These are phyloP conservation scores for Rhingia campestris DNA, from an alignment of 2,888 invertebrate species.

Conservation along the genomic window DNA sequence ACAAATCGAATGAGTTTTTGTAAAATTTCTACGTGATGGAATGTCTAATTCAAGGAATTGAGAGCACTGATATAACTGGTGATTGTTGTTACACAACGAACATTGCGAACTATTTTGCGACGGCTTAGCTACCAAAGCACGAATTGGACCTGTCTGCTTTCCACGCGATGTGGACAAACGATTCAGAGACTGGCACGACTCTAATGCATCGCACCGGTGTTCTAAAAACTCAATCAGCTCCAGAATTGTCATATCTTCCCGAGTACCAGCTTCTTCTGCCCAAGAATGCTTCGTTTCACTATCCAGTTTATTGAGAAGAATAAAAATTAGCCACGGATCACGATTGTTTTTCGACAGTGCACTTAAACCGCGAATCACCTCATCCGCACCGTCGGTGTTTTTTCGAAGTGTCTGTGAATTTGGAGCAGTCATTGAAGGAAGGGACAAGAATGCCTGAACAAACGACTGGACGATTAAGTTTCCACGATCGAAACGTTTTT, in stretches of 20 bases:
- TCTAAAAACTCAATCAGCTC: constrained; percentile 14
- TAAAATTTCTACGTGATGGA: constrained; percentile 5
- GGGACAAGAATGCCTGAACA: too few species aligned
- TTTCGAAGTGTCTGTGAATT: too few species aligned
- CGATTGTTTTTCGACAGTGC: not conserved
- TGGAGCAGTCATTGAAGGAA: too few species aligned
- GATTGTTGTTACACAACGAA: constrained; percentile 3
- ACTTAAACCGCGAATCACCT: not conserved
- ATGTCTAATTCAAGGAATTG: constrained; percentile 20
- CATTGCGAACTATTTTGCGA: not conserved
- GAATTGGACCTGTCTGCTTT: constrained; percentile 13
- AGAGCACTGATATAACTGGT: constrained; percentile 7
- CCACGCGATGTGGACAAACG: not conserved
- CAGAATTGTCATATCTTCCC: not conserved
- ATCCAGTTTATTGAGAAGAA: not conserved
- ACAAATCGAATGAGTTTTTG: not conserved
- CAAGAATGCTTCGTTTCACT: not conserved
- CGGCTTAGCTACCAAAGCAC: constrained; percentile 5
- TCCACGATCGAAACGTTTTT: not conserved
- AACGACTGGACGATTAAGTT: not conserved
- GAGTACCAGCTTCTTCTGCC: constrained; percentile 14
- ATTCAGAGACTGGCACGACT: constrained; percentile 12
- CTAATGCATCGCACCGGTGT: constrained; percentile 4
- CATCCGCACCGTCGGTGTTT: too few species aligned
- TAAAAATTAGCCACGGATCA: not conserved